Evolutionary conservation across 2,113 vertebrate species (phyloP).

Genomic region (Microcebus jonahi): DNA sequence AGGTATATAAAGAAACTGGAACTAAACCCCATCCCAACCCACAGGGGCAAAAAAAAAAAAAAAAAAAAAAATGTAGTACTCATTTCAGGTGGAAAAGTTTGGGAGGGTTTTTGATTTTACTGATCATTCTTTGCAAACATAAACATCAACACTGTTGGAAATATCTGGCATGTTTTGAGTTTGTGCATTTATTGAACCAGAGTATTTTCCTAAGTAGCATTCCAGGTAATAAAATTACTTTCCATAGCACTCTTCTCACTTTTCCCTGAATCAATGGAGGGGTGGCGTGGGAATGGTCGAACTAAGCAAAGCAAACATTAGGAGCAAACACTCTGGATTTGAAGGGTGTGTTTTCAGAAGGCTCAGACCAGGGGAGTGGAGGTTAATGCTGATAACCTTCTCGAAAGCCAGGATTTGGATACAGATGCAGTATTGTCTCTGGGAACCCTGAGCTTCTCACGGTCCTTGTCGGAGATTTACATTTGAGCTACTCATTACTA

Average conservation of each 20-base stretch:
- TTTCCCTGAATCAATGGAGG: background rate
- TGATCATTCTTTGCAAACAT: conserved; percentile 49
- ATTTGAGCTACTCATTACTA: background rate
- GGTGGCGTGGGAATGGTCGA: background rate
- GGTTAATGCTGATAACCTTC: background rate
- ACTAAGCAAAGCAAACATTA: conserved; percentile 38
- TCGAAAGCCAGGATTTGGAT: background rate
- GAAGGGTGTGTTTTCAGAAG: conserved; percentile 17
- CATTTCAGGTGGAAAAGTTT: conserved; percentile 52
- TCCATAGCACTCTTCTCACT: background rate
- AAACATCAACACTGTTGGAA: conserved; percentile 2
- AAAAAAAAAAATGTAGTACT: conserved; percentile 7
- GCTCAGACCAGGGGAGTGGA: background rate
- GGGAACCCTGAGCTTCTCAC: background rate
- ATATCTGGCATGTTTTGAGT: conserved; percentile 31
- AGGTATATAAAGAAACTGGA: conserved; percentile 65
- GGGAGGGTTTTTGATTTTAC: conserved; percentile 59
- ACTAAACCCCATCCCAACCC: background rate
- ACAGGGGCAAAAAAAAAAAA: background rate
- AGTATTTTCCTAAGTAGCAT: conserved; percentile 56
- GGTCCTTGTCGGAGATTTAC: background rate
- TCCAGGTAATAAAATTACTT: conserved; percentile 53
- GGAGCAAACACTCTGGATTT: background rate
- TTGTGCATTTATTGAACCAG: conserved; percentile 40
- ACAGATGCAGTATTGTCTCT: background rate